Evolutionary conservation across 2,113 vertebrate species (phyloP), one percentile per base, ranked within the genome.

Genomic region (Anolis carolinensis): DNA sequence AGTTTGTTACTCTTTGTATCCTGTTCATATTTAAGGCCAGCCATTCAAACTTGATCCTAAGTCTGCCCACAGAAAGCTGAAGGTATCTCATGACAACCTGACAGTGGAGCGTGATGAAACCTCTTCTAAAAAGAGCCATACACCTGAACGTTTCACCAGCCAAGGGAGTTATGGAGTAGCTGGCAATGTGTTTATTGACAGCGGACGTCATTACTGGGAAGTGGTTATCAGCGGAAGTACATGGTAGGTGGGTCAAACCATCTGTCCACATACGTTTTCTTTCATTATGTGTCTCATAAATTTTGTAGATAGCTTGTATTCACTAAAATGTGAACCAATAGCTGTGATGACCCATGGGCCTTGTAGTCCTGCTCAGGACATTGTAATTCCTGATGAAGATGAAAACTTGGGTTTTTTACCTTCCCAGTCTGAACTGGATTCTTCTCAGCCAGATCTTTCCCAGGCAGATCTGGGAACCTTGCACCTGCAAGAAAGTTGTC

Each of bases 171-270:
- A 99, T 0, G 98, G 98, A 0, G 97, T 99, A 13, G 97, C 97
- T 80, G 98, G 98, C 86, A 99, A 99, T 0, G 98, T 99, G 78
- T 99, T 98, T 95, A 99, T 99, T 6, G 99, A 99, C 95, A 99
- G 98, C 0, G 99, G 99, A 27, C 97, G 98, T 30, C 99, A 99
- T 90, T 99, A 99, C 94, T 99, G 99, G 99, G 99, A 99, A 92
- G 97, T 98, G 86, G 97, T 99, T 92, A 99, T 99, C 84, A 98
- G 98, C 1, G 98, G 98, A 88, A 99, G 99, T 93, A 99, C 98
- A 0, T 99, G 98, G 99, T 99, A 97, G 32, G 97, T 90, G 30
- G 70, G 68, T 73, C 36, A 48, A 48, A 62, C 34, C 48, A 80
- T 32, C 18, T 68, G 73, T 65, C 59, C 27, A 63, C 11, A 9